Percentiles rank a stretch among this genome's conserved stretches.
phyloP scores from a whole-genome alignment of 2,113 vertebrate species.

The Ictalurus furcatus region DNA sequence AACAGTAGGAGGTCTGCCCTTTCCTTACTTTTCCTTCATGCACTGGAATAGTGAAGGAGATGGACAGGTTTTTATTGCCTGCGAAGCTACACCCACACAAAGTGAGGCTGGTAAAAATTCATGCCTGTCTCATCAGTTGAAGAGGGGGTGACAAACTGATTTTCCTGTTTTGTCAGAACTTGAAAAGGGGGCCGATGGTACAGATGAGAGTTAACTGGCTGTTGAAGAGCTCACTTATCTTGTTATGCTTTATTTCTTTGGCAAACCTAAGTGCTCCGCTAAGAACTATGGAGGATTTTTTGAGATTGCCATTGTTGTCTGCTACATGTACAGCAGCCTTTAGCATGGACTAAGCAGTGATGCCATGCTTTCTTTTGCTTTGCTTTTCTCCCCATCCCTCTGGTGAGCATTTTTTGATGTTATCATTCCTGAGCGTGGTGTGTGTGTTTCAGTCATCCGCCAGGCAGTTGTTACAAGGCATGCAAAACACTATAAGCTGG shows the following conservation, averaged over 20 bases:
- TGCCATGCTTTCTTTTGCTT: slow-evolving; percentile 26
- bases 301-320: background rate
- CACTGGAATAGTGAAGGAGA: slow-evolving; percentile 12
- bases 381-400: slow-evolving; percentile 15
- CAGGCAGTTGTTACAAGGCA: slow-evolving; percentile 46
- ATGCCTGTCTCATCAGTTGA: slow-evolving; percentile 34
- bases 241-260: slow-evolving; percentile 35
- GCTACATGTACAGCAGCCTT: background rate
- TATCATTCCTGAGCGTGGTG: slow-evolving; percentile 45
- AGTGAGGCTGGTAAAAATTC: slow-evolving; percentile 37
- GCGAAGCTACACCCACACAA: slow-evolving; percentile 22
- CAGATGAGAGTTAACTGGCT: slow-evolving; percentile 47
- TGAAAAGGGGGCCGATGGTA: slow-evolving; percentile 37
- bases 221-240: slow-evolving; percentile 43
- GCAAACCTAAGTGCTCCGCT: slow-evolving; percentile 40
- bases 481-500: slow-evolving; percentile 42
- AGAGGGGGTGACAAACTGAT: slow-evolving; percentile 39
- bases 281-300: slow-evolving; percentile 26
- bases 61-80: slow-evolving; percentile 28
- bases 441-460: slow-evolving; percentile 36
- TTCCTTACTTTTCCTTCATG: background rate
- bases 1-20: slow-evolving; percentile 30
- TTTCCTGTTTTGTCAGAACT: slow-evolving; percentile 44
- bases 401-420: slow-evolving; percentile 45
- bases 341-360: slow-evolving; percentile 10